Percentiles rank a stretch among this genome's conserved stretches.
phyloP scores from a whole-genome alignment of 1,140 invertebrate genomes.

The Heterodera carotae region DNA sequence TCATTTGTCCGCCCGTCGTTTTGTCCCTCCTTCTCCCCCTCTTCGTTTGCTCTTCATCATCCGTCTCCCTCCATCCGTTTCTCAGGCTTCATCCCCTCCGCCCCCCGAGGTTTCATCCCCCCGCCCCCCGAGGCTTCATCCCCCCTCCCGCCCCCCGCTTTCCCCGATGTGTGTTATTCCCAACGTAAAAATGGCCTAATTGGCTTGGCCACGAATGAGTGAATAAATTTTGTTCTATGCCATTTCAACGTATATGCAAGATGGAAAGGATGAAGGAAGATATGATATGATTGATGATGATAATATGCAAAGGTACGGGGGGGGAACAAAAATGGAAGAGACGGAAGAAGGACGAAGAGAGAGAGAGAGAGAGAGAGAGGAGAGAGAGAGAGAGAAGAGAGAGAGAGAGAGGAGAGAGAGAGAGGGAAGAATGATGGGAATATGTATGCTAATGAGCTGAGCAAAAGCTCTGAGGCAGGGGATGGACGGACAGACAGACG shows the following conservation, averaged over 20 bases:
- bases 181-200: not conserved
- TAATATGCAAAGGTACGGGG: not conserved
- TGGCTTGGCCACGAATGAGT: not conserved
- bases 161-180: not conserved
- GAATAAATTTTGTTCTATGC: not conserved
- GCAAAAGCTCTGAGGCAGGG: too few relatives aligned
- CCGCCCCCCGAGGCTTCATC: too few relatives aligned
- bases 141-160: too few relatives aligned
- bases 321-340: too few relatives aligned
- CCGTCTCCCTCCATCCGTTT: too few relatives aligned
- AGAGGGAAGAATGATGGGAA: too few relatives aligned
- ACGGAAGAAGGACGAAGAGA: not conserved
- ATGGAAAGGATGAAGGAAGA: not conserved
- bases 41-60: not conserved
- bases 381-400: too few relatives aligned
- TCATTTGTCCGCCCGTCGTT: not conserved
- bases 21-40: not conserved
- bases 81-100: too few relatives aligned
- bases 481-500: not conserved
- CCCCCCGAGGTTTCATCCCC: too few relatives aligned
- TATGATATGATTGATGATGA: not conserved
- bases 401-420: too few relatives aligned
- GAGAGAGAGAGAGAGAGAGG: not conserved
- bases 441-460: too few relatives aligned
- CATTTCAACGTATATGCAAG: not conserved